A percentile compares a stretch with the other conserved stretches of the same genome.
These are phyloP conservation scores for Meloidogyne floridensis DNA, from an alignment of 1,140 invertebrate genomes.

Conservation along the genomic window DNA sequence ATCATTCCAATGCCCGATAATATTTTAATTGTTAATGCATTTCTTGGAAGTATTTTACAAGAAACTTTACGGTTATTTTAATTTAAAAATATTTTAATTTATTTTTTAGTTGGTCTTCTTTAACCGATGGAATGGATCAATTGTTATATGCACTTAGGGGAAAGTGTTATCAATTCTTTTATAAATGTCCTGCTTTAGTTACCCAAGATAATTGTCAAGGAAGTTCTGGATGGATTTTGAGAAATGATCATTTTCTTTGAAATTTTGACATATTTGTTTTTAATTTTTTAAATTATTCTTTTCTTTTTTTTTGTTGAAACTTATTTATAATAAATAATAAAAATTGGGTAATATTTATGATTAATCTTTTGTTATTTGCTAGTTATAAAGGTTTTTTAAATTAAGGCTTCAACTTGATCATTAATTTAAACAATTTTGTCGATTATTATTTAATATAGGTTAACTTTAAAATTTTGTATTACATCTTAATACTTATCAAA, in stretches of 20 bases:
- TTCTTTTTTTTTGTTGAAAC: too few species aligned
- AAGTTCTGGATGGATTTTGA: neutral
- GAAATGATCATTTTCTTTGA: neutral
- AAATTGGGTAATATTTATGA: too few species aligned
- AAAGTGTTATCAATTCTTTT: neutral
- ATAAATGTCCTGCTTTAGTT: neutral
- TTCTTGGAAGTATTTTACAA: constrained; percentile 1
- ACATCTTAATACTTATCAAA: too few species aligned
- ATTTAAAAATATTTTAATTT: neutral
- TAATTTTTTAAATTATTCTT: neutral
- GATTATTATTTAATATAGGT: too few species aligned
- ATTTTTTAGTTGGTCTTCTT: constrained; percentile 2
- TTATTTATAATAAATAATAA: too few species aligned
- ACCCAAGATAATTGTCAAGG: neutral
- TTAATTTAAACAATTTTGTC: too few species aligned
- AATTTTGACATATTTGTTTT: neutral
- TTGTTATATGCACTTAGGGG: neutral
- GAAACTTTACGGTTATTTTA: neutral
- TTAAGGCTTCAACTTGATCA: too few species aligned
- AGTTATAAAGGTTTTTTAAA: too few species aligned
- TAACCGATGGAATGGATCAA: neutral
- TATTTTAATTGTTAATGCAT: neutral
- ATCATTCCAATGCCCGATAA: neutral
- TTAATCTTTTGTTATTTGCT: too few species aligned
- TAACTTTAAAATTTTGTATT: too few species aligned